These are phyloP conservation scores for Heliconius hewitsoni DNA, from an alignment of 1,140 invertebrate species.

Conservation along the genomic window DNA sequence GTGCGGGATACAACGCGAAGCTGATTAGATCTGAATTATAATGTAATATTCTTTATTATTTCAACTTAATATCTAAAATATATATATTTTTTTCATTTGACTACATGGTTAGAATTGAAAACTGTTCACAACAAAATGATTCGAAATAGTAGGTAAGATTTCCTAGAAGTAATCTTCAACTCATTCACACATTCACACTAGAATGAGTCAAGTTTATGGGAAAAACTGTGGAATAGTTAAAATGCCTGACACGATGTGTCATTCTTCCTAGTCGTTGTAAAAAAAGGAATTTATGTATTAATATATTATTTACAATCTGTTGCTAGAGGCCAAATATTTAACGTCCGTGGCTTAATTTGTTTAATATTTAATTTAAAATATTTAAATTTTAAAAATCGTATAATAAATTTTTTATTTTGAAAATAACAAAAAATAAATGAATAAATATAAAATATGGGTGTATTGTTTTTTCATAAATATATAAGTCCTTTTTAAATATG, in stretches of 20 bases:
- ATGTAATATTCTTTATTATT: no score
- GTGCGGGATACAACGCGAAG: no score
- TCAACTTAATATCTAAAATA: no score
- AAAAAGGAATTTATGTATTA: background rate
- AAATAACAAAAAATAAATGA: no score
- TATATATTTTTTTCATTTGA: no score
- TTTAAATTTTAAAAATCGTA: no score
- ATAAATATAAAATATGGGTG: no score
- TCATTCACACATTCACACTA: background rate
- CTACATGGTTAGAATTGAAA: no score
- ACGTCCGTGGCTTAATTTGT: background rate
- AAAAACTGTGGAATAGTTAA: conserved; percentile 11
- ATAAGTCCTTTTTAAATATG: no score
- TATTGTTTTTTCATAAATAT: no score
- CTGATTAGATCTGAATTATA: no score
- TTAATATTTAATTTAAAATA: background rate
- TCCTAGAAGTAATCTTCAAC: background rate
- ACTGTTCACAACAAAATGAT: background rate
- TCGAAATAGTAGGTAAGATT: background rate
- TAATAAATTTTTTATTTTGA: no score
- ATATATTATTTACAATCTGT: conserved; percentile 5
- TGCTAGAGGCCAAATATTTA: background rate
- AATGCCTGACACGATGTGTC: conserved; percentile 6
- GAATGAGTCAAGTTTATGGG: conserved; percentile 2
- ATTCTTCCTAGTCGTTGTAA: background rate